Conservation (phyloP, 2,113 vertebrate species). For the Propithecus coquereli region DNA sequence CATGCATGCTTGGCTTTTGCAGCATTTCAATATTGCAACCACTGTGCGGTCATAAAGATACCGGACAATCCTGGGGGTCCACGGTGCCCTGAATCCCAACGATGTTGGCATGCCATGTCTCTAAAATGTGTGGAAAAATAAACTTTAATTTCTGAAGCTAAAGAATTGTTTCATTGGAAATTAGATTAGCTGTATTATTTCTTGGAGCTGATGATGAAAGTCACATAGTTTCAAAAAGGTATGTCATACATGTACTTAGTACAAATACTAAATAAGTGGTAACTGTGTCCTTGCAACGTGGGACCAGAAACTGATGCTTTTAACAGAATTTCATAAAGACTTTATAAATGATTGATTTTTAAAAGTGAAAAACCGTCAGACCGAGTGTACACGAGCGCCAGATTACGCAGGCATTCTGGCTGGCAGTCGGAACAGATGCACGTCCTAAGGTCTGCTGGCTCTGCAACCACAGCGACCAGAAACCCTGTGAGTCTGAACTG, state of each 20-base stretch:
- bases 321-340: not conserved
- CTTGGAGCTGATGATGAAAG: not conserved
- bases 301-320: not conserved
- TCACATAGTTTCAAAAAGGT: not conserved
- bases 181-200: not conserved
- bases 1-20: accelerated
- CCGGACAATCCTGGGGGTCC: not conserved
- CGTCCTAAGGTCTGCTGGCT: too few species aligned
- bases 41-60: not conserved
- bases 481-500: accelerated
- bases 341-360: not conserved
- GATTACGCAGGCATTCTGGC: not conserved
- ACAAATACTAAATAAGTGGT: not conserved
- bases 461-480: accelerated
- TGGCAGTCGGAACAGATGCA: not conserved
- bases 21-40: accelerated
- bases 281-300: not conserved
- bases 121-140: not conserved
- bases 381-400: accelerated
- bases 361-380: not conserved
- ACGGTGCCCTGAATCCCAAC: not conserved
- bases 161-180: not conserved
- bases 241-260: too few species aligned
- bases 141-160: not conserved
- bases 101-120: accelerated